These are phyloP conservation scores for Vollenhovia emeryi DNA, from an alignment of 1,140 invertebrate genomes.

Conservation along the genomic window DNA sequence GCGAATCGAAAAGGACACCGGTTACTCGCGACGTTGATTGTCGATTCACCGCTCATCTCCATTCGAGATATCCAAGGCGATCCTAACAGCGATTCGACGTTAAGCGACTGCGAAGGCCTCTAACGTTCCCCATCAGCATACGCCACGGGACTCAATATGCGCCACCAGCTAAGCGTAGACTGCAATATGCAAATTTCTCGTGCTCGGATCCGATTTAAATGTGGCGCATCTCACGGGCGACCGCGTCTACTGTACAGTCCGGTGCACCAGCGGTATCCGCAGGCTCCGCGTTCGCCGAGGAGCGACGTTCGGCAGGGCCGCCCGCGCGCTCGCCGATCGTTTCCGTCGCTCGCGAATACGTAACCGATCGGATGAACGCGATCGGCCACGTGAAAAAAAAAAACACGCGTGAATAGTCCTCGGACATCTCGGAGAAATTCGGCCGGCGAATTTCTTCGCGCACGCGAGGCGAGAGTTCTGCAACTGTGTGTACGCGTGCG, in stretches of 20 bases:
- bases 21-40: neutral
- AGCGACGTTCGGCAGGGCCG: too few relatives aligned
- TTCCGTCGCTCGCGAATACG: neutral
- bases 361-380: neutral
- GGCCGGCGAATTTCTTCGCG: neutral
- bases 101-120: constrained; percentile 35
- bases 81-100: constrained; percentile 59
- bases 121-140: constrained; percentile 36
- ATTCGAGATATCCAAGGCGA: constrained; percentile 36
- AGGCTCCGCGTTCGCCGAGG: neutral
- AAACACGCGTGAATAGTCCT: neutral
- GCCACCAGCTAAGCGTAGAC: constrained; percentile 32
- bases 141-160: constrained; percentile 24
- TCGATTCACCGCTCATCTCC: constrained; percentile 5
- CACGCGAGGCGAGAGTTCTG: neutral
- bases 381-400: neutral
- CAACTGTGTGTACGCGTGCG: neutral
- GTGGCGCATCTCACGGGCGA: constrained; percentile 24
- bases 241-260: neutral
- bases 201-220: constrained; percentile 46
- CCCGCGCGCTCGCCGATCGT: too few relatives aligned
- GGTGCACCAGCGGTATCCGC: neutral
- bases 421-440: neutral
- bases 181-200: constrained; percentile 46
- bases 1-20: neutral